Conservation (phyloP, 2,888 invertebrate species). For the Drosophila sordidula region DNA sequence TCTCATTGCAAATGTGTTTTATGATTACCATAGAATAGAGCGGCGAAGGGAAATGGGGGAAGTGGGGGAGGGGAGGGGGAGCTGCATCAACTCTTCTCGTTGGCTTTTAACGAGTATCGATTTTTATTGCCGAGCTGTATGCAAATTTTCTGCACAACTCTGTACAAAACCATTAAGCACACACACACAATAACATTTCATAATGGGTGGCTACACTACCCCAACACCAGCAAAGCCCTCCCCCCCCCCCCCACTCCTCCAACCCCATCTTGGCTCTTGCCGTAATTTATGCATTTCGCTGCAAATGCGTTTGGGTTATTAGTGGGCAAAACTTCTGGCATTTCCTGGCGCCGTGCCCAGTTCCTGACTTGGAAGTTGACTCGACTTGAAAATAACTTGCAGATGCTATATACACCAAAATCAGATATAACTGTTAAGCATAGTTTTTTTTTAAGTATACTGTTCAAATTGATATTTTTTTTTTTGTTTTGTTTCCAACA, state of each 20-base stretch:
- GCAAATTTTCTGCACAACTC: constrained; percentile 18
- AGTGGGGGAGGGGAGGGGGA: not conserved
- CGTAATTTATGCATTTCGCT: constrained; percentile 28
- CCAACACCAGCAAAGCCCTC: no score
- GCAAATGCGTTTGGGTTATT: constrained; percentile 31
- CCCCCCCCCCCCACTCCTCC: no score
- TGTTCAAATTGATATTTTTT: no score
- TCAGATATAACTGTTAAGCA: no score
- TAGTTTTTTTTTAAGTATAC: no score
- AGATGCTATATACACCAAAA: no score
- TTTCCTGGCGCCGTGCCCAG: constrained; percentile 5
- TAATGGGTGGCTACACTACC: not conserved
- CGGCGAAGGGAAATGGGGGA: not conserved
- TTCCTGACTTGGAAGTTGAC: not conserved
- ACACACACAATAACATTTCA: constrained; percentile 15
- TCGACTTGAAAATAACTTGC: not conserved
- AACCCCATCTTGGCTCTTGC: not conserved
- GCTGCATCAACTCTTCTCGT: not conserved
- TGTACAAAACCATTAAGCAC: constrained; percentile 1
- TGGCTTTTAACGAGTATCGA: constrained; percentile 19
- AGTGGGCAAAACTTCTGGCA: not conserved
- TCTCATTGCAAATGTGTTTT: constrained; percentile 5
- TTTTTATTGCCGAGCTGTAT: constrained; percentile 23
- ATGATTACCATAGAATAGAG: constrained; percentile 2
- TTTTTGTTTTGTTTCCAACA: no score